Evolutionary conservation across 2,888 invertebrate genomes (phyloP).

Genomic region (Amitus sp.): DNA sequence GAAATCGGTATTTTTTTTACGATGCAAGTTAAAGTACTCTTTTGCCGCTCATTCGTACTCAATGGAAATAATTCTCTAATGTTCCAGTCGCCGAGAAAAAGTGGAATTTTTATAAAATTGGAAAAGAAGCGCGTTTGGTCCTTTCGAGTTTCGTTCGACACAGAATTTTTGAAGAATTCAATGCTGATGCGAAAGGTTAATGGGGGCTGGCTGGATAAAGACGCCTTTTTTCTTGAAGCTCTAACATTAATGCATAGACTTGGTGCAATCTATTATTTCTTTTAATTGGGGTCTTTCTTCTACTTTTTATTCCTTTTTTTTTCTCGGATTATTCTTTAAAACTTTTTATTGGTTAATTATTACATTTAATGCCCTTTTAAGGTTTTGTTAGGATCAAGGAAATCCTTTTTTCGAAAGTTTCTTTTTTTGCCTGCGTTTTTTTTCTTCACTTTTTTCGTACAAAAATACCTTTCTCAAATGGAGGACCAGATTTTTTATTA

Average conservation of each 20-base stretch:
- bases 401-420: background rate
- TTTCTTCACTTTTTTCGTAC: background rate
- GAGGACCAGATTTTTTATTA: background rate
- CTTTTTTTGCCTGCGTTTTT: background rate
- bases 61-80: background rate
- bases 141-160: constrained; percentile 5
- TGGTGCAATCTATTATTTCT: background rate
- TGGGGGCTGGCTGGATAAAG: constrained; percentile 22
- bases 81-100: background rate
- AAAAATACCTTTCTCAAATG: background rate
- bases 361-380: background rate
- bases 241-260: background rate
- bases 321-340: too few relatives aligned
- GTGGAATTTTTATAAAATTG: constrained; percentile 26
- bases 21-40: too few relatives aligned
- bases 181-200: constrained; percentile 10
- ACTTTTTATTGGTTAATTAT: background rate
- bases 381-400: background rate
- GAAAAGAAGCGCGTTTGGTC: constrained; percentile 28
- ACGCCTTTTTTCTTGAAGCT: background rate
- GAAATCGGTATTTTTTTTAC: too few relatives aligned
- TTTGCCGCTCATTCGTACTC: too few relatives aligned
- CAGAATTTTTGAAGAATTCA: background rate
- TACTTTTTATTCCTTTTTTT: background rate
- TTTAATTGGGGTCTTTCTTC: background rate